Evolutionary conservation across 2,888 invertebrate species (phyloP).

Genomic region (Linnaemya vulpina): DNA sequence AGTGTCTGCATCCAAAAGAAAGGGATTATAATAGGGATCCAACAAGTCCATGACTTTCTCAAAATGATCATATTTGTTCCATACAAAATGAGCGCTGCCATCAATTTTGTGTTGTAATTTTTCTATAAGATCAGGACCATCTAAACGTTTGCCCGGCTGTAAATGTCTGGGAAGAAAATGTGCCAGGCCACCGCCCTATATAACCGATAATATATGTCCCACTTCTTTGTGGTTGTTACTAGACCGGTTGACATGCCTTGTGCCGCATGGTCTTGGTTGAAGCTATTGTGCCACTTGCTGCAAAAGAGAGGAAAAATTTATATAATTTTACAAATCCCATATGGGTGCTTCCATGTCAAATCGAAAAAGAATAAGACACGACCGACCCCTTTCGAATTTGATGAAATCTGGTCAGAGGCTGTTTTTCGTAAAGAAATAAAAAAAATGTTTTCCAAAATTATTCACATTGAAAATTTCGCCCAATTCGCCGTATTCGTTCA

Average conservation of each 20-base stretch:
- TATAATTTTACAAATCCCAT: too few relatives aligned
- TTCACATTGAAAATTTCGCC: too few relatives aligned
- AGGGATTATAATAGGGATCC: constrained; percentile 87
- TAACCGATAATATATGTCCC: constrained; percentile 88
- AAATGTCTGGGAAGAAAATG: constrained; percentile 86
- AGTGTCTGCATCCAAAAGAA: constrained; percentile 86
- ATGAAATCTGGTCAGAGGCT: too few relatives aligned
- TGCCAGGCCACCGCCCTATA: constrained; percentile 90
- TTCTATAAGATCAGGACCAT: constrained; percentile 87
- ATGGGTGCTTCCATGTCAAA: too few relatives aligned
- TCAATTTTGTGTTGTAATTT: constrained; percentile 85
- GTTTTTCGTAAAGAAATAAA: too few relatives aligned
- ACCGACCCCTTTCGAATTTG: too few relatives aligned
- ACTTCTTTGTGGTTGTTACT: constrained; percentile 89
- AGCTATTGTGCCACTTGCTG: too few relatives aligned
- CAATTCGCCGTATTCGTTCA: too few relatives aligned
- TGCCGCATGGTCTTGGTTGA: too few relatives aligned
- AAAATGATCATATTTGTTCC: constrained; percentile 86
- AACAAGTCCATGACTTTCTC: constrained; percentile 89
- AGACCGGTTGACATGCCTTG: constrained; percentile 87
- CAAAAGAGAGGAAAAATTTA: too few relatives aligned
- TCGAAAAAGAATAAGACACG: too few relatives aligned
- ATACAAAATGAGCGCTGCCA: constrained; percentile 85
- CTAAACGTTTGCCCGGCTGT: constrained; percentile 84
- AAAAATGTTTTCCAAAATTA: too few relatives aligned